phyloP scores from a whole-genome alignment of 2,113 vertebrate species.

The Raja brachyura region DNA sequence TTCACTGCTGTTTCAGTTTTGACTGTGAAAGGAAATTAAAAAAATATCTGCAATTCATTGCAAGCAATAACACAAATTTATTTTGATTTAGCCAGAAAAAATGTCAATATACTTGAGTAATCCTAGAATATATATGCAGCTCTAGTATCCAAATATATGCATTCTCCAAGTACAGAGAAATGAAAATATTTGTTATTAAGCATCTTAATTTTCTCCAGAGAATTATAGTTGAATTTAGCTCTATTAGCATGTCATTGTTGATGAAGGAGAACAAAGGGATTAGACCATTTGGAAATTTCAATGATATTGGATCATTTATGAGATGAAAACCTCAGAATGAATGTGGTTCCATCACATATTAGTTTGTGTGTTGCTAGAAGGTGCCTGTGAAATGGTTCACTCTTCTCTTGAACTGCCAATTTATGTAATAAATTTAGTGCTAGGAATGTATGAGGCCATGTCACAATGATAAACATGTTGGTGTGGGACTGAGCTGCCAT shows the following conservation, averaged over 20 bases:
- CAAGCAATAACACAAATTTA: neutral
- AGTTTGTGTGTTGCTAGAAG: neutral
- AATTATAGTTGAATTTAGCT: neutral
- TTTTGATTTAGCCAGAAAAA: neutral
- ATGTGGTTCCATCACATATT: neutral
- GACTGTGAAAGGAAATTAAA: slow-evolving; percentile 5
- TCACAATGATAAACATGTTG: neutral
- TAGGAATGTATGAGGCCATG: neutral
- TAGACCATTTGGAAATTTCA: neutral
- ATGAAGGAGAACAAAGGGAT: neutral
- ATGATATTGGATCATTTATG: neutral
- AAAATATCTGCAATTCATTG: neutral
- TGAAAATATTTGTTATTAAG: neutral
- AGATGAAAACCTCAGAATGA: neutral
- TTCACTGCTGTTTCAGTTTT: neutral
- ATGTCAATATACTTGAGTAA: neutral
- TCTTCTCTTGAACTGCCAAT: neutral
- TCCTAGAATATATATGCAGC: neutral
- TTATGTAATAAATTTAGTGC: neutral
- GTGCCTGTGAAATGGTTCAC: neutral
- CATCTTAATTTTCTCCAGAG: neutral
- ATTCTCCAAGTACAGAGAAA: neutral
- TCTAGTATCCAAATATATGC: neutral
- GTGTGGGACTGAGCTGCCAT: neutral
- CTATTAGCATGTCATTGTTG: neutral